Base-by-base conservation (phyloP, 2,797 vertebrate species). In the Enteromius argenteus region DNA sequence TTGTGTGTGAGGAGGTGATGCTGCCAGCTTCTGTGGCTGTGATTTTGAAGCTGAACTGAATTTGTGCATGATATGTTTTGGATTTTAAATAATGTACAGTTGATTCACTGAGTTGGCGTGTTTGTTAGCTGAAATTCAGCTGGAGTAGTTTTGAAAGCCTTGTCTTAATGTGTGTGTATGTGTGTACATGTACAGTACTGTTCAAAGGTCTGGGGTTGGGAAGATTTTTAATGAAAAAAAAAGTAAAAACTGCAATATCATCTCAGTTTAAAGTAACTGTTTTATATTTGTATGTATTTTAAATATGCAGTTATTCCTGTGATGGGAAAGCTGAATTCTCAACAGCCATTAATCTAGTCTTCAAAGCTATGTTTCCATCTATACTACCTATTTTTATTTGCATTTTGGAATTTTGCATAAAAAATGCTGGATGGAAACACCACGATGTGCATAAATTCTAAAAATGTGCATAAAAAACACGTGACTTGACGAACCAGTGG, bases 1-100 rank as follows among this genome's bases (percentile, higher is more conserved):
- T 79, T 88, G 39, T 80, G 39, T 79, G 5, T 85, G 71, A 60
- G 64, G 49, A 42, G 83, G 69, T 35, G 75, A 64, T 19, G 53
- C 58, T 32, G 27, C 13, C 23, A 60, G 66, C 64, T 74, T 49
- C 19, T 73, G 46, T 73, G 27, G 39, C 53, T 73, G 37, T 42
- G 30, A 35, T 35, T 66, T 64, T 66, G 9, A 74, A 74, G 39
- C 69, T 82, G 49, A 56, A 15, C 4, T 53, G 2, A 78, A 69
- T 69, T 80, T 60, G 71, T 71, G n/a, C 56, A 30, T 51, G 5
- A 37, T 79, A 39, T 66, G n/a, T 74, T 80, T 76, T 11, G 8
- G 49, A 81, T 51, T 81, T 74, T 49, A 10, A 71, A 56, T 23
- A 49, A 17, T 73, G 30, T 35, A 23, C 11, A 60, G 6, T 62